Conservation (phyloP, 2,888 invertebrate species). For the Tetranychus truncatus region DNA sequence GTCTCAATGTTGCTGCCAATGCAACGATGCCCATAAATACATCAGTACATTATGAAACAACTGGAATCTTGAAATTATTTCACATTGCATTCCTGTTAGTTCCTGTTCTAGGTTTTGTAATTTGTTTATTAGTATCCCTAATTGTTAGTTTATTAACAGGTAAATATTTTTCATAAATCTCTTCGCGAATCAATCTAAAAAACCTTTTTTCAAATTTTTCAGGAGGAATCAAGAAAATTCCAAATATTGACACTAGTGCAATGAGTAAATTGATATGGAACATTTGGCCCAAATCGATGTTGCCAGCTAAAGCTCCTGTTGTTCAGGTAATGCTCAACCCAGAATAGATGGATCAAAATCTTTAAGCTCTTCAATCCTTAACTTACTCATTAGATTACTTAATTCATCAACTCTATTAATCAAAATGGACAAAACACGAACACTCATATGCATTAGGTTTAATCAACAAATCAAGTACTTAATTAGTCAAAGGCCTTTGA, state of each 20-base stretch:
- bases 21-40: not conserved
- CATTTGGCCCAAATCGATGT: conserved; percentile 11
- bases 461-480: no score
- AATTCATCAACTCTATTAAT: not conserved
- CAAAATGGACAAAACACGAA: no score
- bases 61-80: conserved; percentile 17
- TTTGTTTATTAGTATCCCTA: conserved; percentile 19
- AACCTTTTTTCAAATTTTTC: not conserved
- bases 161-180: not conserved
- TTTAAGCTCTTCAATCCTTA: not conserved
- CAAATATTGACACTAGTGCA: not conserved
- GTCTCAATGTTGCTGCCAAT: conserved; percentile 4
- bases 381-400: not conserved
- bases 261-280: conserved; percentile 13
- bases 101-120: conserved; percentile 22
- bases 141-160: conserved; percentile 6
- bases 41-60: conserved; percentile 3
- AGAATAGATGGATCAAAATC: not conserved
- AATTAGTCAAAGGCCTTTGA: no score
- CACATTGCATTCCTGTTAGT: conserved; percentile 23
- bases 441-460: no score
- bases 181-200: not conserved
- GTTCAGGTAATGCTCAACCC: not conserved
- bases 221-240: not conserved
- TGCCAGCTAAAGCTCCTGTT: conserved; percentile 8